Evolutionary conservation across 2,888 invertebrate genomes (phyloP), one percentile per base, ranked within the genome.

Genomic region (Sacculina carcini): DNA sequence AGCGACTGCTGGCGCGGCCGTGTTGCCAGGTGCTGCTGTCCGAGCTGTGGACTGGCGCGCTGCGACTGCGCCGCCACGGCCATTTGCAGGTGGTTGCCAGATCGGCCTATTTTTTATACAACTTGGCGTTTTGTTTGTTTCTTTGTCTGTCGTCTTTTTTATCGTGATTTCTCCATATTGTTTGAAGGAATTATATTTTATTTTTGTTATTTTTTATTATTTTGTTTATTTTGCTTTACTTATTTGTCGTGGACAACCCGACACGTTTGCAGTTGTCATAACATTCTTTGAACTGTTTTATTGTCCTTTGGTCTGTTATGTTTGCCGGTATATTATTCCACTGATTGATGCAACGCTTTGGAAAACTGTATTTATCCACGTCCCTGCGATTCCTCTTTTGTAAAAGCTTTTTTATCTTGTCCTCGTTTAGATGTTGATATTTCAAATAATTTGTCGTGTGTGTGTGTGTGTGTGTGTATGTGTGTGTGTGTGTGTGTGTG

Each of bases 11-110:
- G 19, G 85, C 87, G 2, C 87, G 85, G 67, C 84, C 87, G 1
- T 86, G 87, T 65, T 87, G 89, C 60, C 98, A 98, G 72, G 86
- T 92, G 51, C 83, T 98, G 54, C 73, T 98, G 48, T 92, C 92
- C n/a, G 96, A 98, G 69, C 73, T 98, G 50, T 98, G 98, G 98
- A 94, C 96, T 85, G 98, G 98, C 5, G 96, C 94, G 1, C 73
- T 98, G 38, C 73, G 92, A 57, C 92, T 92, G 42, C 74, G 94
- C 58, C 92, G 89, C 67, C 87, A 89, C 66, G 54, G 54, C 12
- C 55, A 57, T 34, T 31, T 56, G 57, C 53, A 50, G 34, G 9
- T 34, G 34, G 34, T n/a, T n/a, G 6, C 34, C 34, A 4, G 14
- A 14, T n/a, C 34, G 14, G 14, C 4, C 34, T 34, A 12, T 42